A percentile compares a stretch with the other conserved stretches of the same genome.
Evolutionary conservation across 2,113 vertebrate genomes (phyloP).

Genomic region (Neofelis nebulosa): DNA sequence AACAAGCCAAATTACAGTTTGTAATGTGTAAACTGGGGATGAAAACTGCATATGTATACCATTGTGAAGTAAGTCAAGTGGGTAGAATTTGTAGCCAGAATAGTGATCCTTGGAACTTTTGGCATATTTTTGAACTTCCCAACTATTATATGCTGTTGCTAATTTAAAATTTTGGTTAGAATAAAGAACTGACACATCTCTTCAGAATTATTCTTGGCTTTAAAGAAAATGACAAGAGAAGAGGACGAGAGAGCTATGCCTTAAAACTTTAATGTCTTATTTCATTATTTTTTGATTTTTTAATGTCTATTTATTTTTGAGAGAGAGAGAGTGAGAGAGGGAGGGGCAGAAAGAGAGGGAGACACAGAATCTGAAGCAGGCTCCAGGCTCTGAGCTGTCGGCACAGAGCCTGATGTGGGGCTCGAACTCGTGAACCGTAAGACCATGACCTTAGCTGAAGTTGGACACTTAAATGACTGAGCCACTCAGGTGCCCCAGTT

Average conservation of each 20-base stretch:
- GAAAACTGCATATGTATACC: neutral
- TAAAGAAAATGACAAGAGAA: slow-evolving; percentile 14
- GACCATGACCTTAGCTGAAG: too few species aligned
- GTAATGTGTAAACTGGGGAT: neutral
- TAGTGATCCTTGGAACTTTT: neutral
- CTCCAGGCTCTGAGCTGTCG: too few species aligned
- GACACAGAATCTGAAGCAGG: too few species aligned
- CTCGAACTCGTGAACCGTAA: too few species aligned
- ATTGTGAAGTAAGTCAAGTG: neutral
- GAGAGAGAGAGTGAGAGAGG: too few species aligned
- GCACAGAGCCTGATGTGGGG: too few species aligned
- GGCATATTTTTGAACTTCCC: slow-evolving; percentile 17
- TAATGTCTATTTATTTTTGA: too few species aligned
- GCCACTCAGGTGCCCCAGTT: too few species aligned
- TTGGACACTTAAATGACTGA: too few species aligned
- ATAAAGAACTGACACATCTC: neutral
- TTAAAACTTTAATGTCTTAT: neutral
- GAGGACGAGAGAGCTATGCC: neutral
- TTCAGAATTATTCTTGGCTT: slow-evolving; percentile 38
- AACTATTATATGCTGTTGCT: neutral
- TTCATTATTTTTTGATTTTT: too few species aligned
- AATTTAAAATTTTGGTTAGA: slow-evolving; percentile 15
- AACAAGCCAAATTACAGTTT: slow-evolving; percentile 6
- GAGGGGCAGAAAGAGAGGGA: too few species aligned
- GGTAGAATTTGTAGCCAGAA: slow-evolving; percentile 11